Evolutionary conservation across 2,888 invertebrate species (phyloP).

Genomic region (Creontiades dilutus): DNA sequence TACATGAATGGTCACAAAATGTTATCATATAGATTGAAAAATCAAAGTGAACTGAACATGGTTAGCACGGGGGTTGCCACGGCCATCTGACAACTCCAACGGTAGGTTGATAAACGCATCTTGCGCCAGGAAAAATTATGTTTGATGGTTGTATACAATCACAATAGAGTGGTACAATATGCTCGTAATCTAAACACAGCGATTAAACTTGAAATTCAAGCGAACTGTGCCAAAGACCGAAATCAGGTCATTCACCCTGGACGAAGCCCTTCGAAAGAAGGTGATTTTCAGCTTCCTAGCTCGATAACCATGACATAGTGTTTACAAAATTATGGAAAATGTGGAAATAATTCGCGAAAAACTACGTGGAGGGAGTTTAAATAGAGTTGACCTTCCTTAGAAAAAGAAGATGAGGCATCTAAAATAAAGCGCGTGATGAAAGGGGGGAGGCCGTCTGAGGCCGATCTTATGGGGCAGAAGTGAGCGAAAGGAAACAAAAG

Average conservation of each 20-base stretch:
- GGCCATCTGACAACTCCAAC: too few species aligned
- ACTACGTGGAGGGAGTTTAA: background rate
- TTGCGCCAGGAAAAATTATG: too few species aligned
- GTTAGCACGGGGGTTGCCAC: too few species aligned
- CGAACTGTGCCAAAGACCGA: conserved; percentile 8
- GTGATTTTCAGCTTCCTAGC: background rate
- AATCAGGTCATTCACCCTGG: conserved; percentile 71
- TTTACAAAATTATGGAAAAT: background rate
- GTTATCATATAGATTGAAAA: too few species aligned
- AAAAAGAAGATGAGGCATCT: conserved; percentile 24
- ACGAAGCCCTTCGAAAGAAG: background rate
- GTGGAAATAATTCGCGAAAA: background rate
- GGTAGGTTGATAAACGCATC: too few species aligned
- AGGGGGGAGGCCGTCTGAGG: conserved; percentile 20
- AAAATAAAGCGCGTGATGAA: conserved; percentile 56
- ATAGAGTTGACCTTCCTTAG: conserved; percentile 18
- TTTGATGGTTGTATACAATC: too few species aligned
- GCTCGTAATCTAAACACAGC: too few species aligned
- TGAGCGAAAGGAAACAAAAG: conserved; percentile 46
- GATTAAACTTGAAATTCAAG: background rate
- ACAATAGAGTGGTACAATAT: too few species aligned
- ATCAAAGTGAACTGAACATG: too few species aligned
- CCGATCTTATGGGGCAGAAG: conserved; percentile 2
- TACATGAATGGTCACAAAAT: too few species aligned
- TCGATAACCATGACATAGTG: background rate